Base-by-base conservation (phyloP, 1,140 invertebrate species). In the Mya arenaria region DNA sequence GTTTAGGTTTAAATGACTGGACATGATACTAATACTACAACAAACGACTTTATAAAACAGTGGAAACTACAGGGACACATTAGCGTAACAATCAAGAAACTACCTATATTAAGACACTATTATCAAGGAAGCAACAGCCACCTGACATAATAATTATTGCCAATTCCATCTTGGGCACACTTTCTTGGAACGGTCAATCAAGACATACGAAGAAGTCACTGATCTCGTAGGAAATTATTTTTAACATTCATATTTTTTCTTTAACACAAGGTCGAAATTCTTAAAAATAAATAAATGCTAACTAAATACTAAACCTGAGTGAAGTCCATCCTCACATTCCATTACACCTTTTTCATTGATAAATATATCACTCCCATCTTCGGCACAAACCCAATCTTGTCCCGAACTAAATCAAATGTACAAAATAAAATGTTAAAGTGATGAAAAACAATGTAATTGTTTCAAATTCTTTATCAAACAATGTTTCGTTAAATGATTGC, bases 341-440 rank as follows among this genome's bases (percentile, higher is more conserved):
- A 68, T 68, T 15, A 19, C 25, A 28, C 65, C 65, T 68, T 41
- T 28, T 15, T 68, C 65, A 23, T 68, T 68, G 3, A 68, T n/a
- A 23, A 23, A 68, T 13, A 68, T 39, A 23, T 25, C 25, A 13
- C 15, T n/a, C 28, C 34, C 25, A 39, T 68, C 65, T 17, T 39
- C 13, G 4, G 19, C 44, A 39, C 65, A 68, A 32, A 68, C 32
- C 65, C 65, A 68, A 5, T n/a, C n/a, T n/a, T n/a, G n/a, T n/a
- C n/a, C n/a, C n/a, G n/a, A n/a, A n/a, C n/a, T n/a, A n/a, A n/a
- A n/a, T n/a, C n/a, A n/a, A n/a, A n/a, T n/a, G n/a, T n/a, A n/a
- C n/a, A n/a, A n/a, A n/a, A n/a, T n/a, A n/a, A n/a, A n/a, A n/a
- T n/a, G n/a, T n/a, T n/a, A n/a, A n/a, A n/a, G n/a, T n/a, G n/a